Evolutionary conservation across 2,888 invertebrate species (phyloP).

Genomic region (Piscicola geometra): DNA sequence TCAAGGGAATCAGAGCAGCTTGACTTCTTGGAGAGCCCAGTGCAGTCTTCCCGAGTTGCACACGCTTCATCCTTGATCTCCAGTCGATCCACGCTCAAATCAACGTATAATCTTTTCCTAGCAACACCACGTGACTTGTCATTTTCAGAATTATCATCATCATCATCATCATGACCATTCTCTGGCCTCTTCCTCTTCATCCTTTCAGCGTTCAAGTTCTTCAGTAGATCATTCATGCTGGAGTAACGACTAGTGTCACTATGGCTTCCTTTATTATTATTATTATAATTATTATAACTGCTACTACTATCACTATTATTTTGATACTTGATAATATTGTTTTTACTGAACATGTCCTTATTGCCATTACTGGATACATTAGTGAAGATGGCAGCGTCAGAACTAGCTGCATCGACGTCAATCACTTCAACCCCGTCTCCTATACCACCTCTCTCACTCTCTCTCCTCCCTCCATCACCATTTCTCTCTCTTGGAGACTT

Average conservation of each 20-base stretch:
- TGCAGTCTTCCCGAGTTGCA: no score
- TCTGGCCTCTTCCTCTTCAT: neutral
- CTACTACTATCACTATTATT: no score
- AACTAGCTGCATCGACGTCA: neutral
- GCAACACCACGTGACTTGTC: no score
- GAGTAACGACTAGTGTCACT: neutral
- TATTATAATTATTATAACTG: no score
- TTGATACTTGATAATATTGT: no score
- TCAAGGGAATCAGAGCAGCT: no score
- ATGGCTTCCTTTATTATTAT: neutral
- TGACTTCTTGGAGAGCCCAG: no score
- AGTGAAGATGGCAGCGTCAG: neutral
- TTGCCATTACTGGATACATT: neutral
- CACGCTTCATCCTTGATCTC: no score
- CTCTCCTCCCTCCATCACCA: neutral
- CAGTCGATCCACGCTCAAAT: no score
- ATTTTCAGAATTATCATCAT: neutral
- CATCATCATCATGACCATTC: neutral
- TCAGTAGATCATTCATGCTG: neutral
- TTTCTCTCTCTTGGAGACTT: no score
- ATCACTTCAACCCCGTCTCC: neutral
- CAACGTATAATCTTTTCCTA: no score
- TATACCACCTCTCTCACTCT: neutral
- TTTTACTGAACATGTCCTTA: no score
- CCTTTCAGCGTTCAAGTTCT: neutral